A percentile compares a stretch with the other conserved stretches of the same genome.
These are phyloP conservation scores for Ellobium chinense DNA, from an alignment of 2,888 invertebrate species.

Conservation along the genomic window DNA sequence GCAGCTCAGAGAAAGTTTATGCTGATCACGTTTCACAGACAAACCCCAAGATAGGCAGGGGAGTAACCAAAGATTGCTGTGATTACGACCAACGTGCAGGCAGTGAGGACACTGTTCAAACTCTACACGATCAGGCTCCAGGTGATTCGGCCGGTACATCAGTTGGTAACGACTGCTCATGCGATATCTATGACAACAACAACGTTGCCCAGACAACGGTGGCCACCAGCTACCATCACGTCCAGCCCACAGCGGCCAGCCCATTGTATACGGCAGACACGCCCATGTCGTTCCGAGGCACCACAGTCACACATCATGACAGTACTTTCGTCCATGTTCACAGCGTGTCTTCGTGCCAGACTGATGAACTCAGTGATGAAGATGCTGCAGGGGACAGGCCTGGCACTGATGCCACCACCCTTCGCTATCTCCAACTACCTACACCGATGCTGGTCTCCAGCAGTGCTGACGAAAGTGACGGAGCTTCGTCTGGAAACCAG, in stretches of 20 bases:
- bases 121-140: background rate
- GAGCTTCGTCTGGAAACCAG: background rate
- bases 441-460: background rate
- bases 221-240: background rate
- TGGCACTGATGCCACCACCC: background rate
- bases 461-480: constrained; percentile 8
- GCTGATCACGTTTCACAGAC: no score
- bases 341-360: background rate
- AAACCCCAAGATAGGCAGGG: background rate
- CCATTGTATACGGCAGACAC: background rate
- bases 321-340: no score
- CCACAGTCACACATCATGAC: no score
- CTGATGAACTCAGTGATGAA: background rate
- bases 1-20: background rate
- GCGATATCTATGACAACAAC: background rate
- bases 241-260: background rate
- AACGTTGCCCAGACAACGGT: background rate
- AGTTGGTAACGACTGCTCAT: background rate
- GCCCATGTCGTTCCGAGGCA: background rate
- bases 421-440: background rate
- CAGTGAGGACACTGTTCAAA: background rate
- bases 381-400: background rate
- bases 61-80: background rate
- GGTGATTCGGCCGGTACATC: background rate
- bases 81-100: background rate